phyloP scores from a whole-genome alignment of 2,797 vertebrate genomes.

The Phoebastria nigripes region DNA sequence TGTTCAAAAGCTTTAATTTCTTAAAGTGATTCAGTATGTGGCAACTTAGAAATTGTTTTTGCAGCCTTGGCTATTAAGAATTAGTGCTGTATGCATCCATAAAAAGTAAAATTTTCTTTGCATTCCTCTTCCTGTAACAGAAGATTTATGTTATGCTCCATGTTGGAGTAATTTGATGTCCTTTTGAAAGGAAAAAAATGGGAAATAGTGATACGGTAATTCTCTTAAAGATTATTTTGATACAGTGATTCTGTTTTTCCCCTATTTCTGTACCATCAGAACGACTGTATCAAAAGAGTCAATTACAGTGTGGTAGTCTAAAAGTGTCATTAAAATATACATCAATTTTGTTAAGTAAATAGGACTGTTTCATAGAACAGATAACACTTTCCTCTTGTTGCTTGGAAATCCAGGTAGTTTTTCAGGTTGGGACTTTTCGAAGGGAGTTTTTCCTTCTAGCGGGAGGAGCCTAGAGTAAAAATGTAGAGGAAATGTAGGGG shows the following conservation, averaged over 20 bases:
- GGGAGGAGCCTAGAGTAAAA: not conserved
- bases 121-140: not conserved
- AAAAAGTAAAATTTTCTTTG: not conserved
- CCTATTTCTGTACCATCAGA: not conserved
- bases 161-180: not conserved
- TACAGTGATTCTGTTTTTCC: not conserved
- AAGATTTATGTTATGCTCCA: not conserved
- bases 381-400: not conserved
- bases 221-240: not conserved
- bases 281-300: not conserved
- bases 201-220: not conserved
- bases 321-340: not conserved
- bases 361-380: not conserved
- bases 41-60: not conserved
- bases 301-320: not conserved
- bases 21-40: not conserved
- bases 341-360: not conserved
- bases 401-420: not conserved
- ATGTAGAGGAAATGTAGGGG: not conserved
- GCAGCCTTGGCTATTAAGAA: not conserved
- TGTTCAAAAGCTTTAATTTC: not conserved
- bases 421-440: not conserved
- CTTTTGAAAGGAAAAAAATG: not conserved
- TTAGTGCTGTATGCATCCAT: not conserved
- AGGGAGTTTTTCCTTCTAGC: not conserved